Percentiles rank a stretch among this genome's conserved stretches.
Conservation (phyloP, 1,140 invertebrate genomes). For the Cherax destructor region DNA sequence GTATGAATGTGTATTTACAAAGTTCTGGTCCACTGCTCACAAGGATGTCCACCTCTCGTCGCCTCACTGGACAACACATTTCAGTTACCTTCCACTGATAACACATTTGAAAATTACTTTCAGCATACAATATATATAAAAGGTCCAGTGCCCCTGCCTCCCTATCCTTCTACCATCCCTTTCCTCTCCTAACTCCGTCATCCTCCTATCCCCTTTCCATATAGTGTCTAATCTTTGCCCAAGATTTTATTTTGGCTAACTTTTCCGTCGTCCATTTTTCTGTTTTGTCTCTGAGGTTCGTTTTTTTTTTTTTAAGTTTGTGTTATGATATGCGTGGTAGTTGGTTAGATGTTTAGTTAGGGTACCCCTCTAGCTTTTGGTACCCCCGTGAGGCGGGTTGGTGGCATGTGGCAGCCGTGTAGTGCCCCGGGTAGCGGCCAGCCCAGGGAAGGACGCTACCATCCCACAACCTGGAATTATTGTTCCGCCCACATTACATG, state of each 20-base stretch:
- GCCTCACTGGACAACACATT: not conserved
- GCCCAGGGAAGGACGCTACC: slow-evolving; percentile 6
- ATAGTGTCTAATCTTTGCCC: not conserved
- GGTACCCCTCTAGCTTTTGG: no score
- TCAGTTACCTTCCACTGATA: not conserved
- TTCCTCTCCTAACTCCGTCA: not conserved
- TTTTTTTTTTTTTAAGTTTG: no score
- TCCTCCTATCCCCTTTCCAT: not conserved
- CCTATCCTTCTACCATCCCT: not conserved
- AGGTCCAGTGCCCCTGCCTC: not conserved
- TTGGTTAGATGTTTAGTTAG: no score
- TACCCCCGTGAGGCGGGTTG: no score
- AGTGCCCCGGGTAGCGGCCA: slow-evolving; percentile 8
- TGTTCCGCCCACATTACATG: slow-evolving; percentile 35
- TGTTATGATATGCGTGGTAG: no score
- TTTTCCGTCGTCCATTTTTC: no score
- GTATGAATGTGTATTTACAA: no score
- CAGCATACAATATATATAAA: not conserved
- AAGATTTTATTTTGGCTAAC: no score
- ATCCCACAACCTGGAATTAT: slow-evolving; percentile 28
- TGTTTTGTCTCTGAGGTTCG: no score
- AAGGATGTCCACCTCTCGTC: no score
- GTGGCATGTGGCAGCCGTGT: no score
- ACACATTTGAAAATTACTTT: not conserved
- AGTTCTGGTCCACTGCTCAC: no score